Evolutionary conservation across 2,113 vertebrate genomes (phyloP).

Genomic region (Podarcis muralis): DNA sequence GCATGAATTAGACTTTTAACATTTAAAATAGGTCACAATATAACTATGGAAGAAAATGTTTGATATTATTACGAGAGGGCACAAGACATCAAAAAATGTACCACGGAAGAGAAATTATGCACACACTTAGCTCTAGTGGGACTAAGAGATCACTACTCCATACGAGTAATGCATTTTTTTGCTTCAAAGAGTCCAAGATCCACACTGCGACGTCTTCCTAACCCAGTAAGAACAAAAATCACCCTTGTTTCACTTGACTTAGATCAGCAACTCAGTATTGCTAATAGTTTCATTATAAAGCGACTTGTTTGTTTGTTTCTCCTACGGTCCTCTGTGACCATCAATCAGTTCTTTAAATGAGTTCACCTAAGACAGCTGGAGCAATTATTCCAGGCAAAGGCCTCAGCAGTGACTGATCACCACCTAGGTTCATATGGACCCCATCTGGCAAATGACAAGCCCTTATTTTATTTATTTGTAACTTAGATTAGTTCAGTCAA

Average conservation of each 20-base stretch:
- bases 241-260: not conserved
- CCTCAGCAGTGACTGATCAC: constrained; percentile 45
- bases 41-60: not conserved
- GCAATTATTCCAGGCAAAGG: constrained; percentile 40
- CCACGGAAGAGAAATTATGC: not conserved
- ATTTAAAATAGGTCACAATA: not conserved
- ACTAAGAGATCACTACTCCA: not conserved
- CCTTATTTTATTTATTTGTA: constrained; percentile 22
- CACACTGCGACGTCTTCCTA: not conserved
- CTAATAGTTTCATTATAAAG: constrained; percentile 34
- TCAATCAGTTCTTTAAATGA: constrained; percentile 64
- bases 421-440: constrained; percentile 44
- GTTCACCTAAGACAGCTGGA: constrained; percentile 45
- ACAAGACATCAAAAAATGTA: not conserved
- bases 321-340: constrained; percentile 28
- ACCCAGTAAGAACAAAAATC: not conserved
- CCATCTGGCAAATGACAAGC: constrained; percentile 42
- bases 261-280: not conserved
- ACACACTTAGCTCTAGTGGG: not conserved
- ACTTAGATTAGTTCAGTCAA: constrained; percentile 39
- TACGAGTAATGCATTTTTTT: not conserved
- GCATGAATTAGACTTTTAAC: not conserved
- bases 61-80: not conserved
- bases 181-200: not conserved
- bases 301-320: constrained; percentile 2